A percentile compares a stretch with the other conserved stretches of the same genome.
Conservation (phyloP, 2,888 invertebrate genomes). For the Drosophila imparisetae region DNA sequence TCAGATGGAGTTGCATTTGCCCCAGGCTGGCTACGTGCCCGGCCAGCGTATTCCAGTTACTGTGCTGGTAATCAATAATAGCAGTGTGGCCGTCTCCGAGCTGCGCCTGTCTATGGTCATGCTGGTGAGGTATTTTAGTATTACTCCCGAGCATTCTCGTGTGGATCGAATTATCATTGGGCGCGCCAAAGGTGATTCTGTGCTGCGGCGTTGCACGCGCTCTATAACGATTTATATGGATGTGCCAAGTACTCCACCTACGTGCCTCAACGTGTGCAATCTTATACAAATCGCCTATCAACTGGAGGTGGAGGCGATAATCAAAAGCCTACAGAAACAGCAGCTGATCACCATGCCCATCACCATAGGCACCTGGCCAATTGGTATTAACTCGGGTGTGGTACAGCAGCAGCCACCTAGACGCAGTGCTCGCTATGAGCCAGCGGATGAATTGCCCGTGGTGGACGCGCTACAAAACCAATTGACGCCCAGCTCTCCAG, state of each 20-base stretch:
- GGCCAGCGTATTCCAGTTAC: constrained; percentile 81
- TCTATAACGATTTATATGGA: constrained; percentile 69
- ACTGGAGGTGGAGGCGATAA: constrained; percentile 76
- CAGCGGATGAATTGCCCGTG: constrained; percentile 56
- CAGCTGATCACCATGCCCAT: constrained; percentile 82
- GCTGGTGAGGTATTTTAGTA: constrained; percentile 76
- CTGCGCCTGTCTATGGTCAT: constrained; percentile 75
- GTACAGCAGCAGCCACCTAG: constrained; percentile 69
- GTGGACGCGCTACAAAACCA: constrained; percentile 47
- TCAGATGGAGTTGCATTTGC: constrained; percentile 74
- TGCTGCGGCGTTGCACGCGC: constrained; percentile 69
- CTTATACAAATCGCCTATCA: constrained; percentile 83
- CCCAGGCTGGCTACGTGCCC: constrained; percentile 82
- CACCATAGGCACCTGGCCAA: constrained; percentile 83
- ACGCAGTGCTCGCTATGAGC: constrained; percentile 62
- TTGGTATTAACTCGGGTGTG: constrained; percentile 49
- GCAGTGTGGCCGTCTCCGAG: constrained; percentile 81
- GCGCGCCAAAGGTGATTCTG: constrained; percentile 66
- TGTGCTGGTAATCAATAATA: constrained; percentile 87
- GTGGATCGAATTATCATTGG: constrained; percentile 77
- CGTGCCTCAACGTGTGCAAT: constrained; percentile 73
- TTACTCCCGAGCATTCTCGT: constrained; percentile 58
- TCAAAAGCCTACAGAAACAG: constrained; percentile 70
- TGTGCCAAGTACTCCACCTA: constrained; percentile 83
- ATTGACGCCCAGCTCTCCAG: constrained; percentile 30